Evolutionary conservation across 2,113 vertebrate genomes (phyloP).

Genomic region (Campylomormyrus tamandua): DNA sequence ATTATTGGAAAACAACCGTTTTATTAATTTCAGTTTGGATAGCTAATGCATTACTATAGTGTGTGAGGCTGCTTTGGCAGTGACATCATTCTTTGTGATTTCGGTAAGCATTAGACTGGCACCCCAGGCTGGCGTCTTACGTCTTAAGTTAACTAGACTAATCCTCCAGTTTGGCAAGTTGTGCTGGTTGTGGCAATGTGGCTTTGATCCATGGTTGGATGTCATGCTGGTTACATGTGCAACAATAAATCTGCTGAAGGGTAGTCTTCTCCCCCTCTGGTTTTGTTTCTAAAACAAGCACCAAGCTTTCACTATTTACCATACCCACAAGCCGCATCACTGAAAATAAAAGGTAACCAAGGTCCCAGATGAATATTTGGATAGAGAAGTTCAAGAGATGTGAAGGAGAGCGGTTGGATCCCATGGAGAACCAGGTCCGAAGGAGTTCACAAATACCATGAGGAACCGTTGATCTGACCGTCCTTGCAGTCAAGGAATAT

Average conservation of each 20-base stretch:
- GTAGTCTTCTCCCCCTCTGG: background rate
- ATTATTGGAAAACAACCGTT: background rate
- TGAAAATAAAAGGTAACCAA: background rate
- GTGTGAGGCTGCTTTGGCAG: background rate
- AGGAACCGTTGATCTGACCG: background rate
- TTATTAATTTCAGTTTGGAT: background rate
- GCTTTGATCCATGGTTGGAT: background rate
- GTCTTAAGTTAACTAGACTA: background rate
- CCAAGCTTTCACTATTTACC: background rate
- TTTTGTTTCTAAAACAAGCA: constrained; percentile 4
- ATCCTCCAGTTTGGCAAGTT: background rate
- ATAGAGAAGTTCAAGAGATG: background rate
- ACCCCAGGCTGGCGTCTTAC: background rate
- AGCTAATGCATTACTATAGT: background rate
- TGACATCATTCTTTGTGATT: background rate
- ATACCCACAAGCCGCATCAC: background rate
- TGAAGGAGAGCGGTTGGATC: background rate
- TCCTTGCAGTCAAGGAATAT: background rate
- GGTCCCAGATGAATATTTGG: background rate
- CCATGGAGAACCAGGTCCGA: background rate
- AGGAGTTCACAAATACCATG: background rate
- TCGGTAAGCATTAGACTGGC: background rate
- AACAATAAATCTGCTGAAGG: background rate
- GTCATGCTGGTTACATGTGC: constrained; percentile 2
- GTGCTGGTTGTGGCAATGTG: background rate